Conservation (phyloP, 2,888 invertebrate genomes). For the Orchestes rusci region DNA sequence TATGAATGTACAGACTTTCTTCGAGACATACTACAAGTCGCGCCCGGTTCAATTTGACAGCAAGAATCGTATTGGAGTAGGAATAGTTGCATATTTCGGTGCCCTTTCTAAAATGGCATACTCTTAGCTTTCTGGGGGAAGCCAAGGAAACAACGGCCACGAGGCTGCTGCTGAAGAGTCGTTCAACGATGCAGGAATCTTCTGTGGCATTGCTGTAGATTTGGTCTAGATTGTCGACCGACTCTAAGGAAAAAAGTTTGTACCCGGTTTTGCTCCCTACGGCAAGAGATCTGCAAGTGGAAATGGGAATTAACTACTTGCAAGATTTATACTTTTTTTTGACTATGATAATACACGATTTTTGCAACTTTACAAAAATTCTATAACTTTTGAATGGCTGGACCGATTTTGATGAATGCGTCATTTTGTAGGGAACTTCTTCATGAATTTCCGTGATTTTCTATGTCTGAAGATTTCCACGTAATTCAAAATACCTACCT, state of each 20-base stretch:
- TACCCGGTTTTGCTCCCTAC: slow-evolving; percentile 90
- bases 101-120: slow-evolving; percentile 96
- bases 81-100: slow-evolving; percentile 97
- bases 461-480: too few relatives aligned
- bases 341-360: slow-evolving; percentile 5
- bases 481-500: too few relatives aligned
- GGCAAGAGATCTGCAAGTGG: slow-evolving; percentile 67
- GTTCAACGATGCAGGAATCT: slow-evolving; percentile 87
- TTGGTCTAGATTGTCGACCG: slow-evolving; percentile 78
- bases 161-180: slow-evolving; percentile 93
- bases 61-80: slow-evolving; percentile 88
- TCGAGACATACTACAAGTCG: slow-evolving; percentile 94
- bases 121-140: slow-evolving; percentile 85
- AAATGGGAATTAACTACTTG: neutral
- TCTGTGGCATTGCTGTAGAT: slow-evolving; percentile 81
- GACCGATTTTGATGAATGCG: too few relatives aligned
- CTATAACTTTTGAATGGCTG: too few relatives aligned
- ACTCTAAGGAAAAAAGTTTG: slow-evolving; percentile 76
- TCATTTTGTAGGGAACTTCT: too few relatives aligned
- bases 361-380: too few relatives aligned
- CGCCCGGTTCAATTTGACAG: slow-evolving; percentile 84
- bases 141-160: slow-evolving; percentile 90
- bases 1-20: slow-evolving; percentile 96
- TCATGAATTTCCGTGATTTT: too few relatives aligned
- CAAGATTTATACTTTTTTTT: neutral